Evolutionary conservation across 1,140 invertebrate species (phyloP), one percentile per base, ranked within the genome.

Genomic region (Piezodorus guildinii): DNA sequence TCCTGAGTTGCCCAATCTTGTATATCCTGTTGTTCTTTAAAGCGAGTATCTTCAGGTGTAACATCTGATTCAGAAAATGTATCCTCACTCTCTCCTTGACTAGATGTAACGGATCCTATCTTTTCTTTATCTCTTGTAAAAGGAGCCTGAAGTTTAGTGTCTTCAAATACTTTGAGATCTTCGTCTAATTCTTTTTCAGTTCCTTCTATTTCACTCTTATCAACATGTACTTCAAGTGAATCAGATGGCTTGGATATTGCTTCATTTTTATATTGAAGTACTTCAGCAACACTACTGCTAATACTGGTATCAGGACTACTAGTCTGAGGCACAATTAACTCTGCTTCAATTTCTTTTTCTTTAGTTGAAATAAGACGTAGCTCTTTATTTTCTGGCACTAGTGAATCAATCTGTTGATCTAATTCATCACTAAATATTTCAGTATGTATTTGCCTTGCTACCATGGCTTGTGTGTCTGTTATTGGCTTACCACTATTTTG

Each of bases 41-140:
- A 67, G 43, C 64, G 60, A 6, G 62, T 21, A 21, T 72, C 68
- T 69, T 78, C 77, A 43, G 76, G 77, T 43, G 76, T 77, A 64
- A 75, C 70, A 71, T 79, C 78, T 6, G 76, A 78, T 71, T 80
- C 79, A 6, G 78, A 80, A 67, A 79, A 78, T 16, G 78, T 80
- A 69, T 81, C 79, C 70, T 78, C 78, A 71, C 79, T 80, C 51
- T 76, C 77, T 54, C 76, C 77, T 66, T 74, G 72, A 70, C 77
- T 79, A 68, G 76, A 77, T 60, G 62, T 60, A 9, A 58, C 27
- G 15, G 65, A 66, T 10, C 59, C 46, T 39, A 63, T 45, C 46
- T 54, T 64, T 5, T 39, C 10, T 65, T 70, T 67, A 17, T 69
- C 67, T 16, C 58, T 30, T 52, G n/a, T 34, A 39, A 62, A 52